A percentile compares a stretch with the other conserved stretches of the same genome.
These are phyloP conservation scores for Cydia amplana DNA, from an alignment of 1,140 invertebrate species.

Conservation along the genomic window DNA sequence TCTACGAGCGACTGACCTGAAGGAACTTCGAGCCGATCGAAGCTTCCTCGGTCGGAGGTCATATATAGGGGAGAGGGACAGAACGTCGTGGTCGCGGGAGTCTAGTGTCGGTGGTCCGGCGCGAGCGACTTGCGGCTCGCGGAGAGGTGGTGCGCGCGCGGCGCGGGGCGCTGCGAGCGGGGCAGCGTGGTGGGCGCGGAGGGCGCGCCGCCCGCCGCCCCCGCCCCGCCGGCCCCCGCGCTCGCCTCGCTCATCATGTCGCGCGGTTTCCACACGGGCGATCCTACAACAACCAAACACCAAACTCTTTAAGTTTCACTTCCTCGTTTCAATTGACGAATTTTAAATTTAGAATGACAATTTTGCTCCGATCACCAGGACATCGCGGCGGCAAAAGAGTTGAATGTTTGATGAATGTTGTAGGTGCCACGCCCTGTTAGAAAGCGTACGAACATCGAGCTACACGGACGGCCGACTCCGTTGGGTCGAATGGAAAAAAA, in stretches of 20 bases:
- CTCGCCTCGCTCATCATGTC: constrained; percentile 81
- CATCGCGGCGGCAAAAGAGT: constrained; percentile 70
- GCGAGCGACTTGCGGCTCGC: constrained; percentile 79
- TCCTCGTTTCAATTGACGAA: constrained; percentile 36
- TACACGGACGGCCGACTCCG: constrained; percentile 29
- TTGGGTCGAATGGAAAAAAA: not conserved
- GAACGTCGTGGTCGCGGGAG: constrained; percentile 17
- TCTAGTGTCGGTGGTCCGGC: constrained; percentile 76
- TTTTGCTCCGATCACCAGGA: constrained; percentile 49
- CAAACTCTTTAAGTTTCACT: constrained; percentile 75
- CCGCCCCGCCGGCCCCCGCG: constrained; percentile 65
- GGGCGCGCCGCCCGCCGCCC: constrained; percentile 44
- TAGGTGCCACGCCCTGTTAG: constrained; percentile 47
- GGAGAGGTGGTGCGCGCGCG: constrained; percentile 71
- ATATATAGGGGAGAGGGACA: not conserved
- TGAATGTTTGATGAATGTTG: constrained; percentile 80
- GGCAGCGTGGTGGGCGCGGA: constrained; percentile 74
- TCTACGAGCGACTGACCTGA: not conserved
- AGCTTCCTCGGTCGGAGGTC: constrained; percentile 18
- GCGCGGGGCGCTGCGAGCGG: constrained; percentile 74
- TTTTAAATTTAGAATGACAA: constrained; percentile 48
- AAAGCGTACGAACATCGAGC: constrained; percentile 42
- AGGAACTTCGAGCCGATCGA: not conserved
- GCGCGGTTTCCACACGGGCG: constrained; percentile 95
- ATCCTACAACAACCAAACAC: constrained; percentile 87